A percentile compares a stretch with the other conserved stretches of the same genome.
Conservation (phyloP, 2,113 vertebrate species). For the Sus scrofa region DNA sequence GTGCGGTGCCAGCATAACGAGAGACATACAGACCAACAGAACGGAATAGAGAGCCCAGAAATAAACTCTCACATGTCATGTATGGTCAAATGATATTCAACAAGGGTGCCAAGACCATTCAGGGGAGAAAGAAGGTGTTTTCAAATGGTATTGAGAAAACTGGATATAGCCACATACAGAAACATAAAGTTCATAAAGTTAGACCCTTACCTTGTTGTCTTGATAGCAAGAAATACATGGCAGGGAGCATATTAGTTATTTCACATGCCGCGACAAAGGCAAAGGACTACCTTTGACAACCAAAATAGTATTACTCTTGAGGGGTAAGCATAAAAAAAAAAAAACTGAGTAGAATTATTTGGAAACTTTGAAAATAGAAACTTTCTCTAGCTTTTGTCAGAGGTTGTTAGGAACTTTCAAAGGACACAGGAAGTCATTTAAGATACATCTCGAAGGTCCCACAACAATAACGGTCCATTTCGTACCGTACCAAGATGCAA, state of each 20-base stretch:
- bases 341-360: background rate
- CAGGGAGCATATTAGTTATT: background rate
- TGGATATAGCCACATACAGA: background rate
- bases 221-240: background rate
- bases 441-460: constrained; percentile 11
- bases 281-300: background rate
- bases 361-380: background rate
- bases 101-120: background rate
- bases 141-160: background rate
- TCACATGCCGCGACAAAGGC: background rate
- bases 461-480: background rate
- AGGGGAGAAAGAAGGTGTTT: background rate
- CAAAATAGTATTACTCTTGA: background rate
- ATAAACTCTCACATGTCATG: background rate
- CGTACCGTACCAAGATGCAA: constrained; percentile 72
- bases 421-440: background rate
- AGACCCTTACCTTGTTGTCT: background rate
- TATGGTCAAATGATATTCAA: background rate
- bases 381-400: background rate
- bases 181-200: background rate
- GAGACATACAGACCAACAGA: background rate
- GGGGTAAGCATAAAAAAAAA: background rate
- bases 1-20: background rate
- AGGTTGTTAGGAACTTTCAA: background rate
- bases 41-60: background rate